phyloP scores from a whole-genome alignment of 1,140 invertebrate genomes.

The Idris sp. region DNA sequence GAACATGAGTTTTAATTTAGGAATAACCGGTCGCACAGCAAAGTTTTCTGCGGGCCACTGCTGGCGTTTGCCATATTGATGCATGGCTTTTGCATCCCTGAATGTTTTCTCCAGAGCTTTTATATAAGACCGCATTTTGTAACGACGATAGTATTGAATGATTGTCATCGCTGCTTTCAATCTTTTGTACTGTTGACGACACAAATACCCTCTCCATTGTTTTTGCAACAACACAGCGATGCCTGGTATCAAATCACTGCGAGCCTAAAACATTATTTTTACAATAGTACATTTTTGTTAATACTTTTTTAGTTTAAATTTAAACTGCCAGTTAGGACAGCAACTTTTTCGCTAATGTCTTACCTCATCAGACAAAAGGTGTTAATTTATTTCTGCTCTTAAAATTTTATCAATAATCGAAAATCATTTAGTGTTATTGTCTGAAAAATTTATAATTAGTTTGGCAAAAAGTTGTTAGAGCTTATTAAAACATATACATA shows the following conservation, averaged over 20 bases:
- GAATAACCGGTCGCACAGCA: slow-evolving; percentile 81
- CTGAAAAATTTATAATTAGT: slow-evolving; percentile 8
- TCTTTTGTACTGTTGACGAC: slow-evolving; percentile 87
- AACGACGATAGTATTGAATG: slow-evolving; percentile 89
- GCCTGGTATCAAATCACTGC: slow-evolving; percentile 89
- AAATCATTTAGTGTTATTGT: slow-evolving; percentile 8
- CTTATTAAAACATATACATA: background rate
- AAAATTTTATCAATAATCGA: too few species aligned
- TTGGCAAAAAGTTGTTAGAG: slow-evolving; percentile 1
- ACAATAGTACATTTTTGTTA: too few species aligned
- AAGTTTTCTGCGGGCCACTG: slow-evolving; percentile 89
- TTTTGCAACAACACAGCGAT: slow-evolving; percentile 96
- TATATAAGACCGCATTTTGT: slow-evolving; percentile 91
- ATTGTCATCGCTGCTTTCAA: slow-evolving; percentile 92
- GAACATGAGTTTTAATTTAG: slow-evolving; percentile 82
- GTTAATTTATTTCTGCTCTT: too few species aligned
- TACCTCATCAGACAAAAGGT: too few species aligned
- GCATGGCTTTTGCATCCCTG: slow-evolving; percentile 79
- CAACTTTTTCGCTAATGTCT: too few species aligned
- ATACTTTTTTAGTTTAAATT: too few species aligned
- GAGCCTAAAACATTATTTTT: slow-evolving; percentile 80
- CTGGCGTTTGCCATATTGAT: slow-evolving; percentile 88
- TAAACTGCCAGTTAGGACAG: too few species aligned
- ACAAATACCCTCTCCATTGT: slow-evolving; percentile 91
- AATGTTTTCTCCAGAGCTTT: slow-evolving; percentile 83